phyloP scores from a whole-genome alignment of 2,113 vertebrate species.

The Phyllopteryx taeniolatus region DNA sequence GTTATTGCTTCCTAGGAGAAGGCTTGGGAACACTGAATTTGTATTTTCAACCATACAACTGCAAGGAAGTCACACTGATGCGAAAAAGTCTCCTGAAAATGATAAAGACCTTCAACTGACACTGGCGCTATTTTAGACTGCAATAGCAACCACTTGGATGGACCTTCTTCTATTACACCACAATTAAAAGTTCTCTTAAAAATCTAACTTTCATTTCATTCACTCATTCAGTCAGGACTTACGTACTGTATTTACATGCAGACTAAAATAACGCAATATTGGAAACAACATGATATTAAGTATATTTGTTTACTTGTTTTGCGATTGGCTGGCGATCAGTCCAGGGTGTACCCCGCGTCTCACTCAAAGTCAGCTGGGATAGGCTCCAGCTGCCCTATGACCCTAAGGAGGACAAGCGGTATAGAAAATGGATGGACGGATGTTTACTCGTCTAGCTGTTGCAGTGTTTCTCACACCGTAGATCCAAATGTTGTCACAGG shows the following conservation, averaged over 20 bases:
- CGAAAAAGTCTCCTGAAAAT: neutral
- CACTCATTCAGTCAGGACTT: constrained; percentile 51
- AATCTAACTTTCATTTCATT: constrained; percentile 80
- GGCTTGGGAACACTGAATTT: neutral
- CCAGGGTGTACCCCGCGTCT: neutral
- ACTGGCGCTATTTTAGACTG: neutral
- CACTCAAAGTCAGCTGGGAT: neutral
- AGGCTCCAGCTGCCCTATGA: neutral
- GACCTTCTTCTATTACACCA: constrained; percentile 25
- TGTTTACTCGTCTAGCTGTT: neutral
- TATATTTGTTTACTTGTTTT: constrained; percentile 39
- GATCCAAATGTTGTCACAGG: constrained; percentile 12
- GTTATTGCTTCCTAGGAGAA: neutral
- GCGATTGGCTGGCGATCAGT: neutral
- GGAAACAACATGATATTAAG: constrained; percentile 62
- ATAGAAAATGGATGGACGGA: neutral
- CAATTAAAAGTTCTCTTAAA: constrained; percentile 70
- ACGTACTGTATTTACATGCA: constrained; percentile 75
- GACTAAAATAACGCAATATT: constrained; percentile 65
- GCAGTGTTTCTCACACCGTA: no score
- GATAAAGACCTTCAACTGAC: neutral
- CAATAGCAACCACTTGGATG: constrained; percentile 7
- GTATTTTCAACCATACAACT: neutral
- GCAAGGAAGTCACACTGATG: neutral
- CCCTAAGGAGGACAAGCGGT: neutral